Conservation (phyloP, 1,140 invertebrate genomes). For the Penaeus chinensis region DNA sequence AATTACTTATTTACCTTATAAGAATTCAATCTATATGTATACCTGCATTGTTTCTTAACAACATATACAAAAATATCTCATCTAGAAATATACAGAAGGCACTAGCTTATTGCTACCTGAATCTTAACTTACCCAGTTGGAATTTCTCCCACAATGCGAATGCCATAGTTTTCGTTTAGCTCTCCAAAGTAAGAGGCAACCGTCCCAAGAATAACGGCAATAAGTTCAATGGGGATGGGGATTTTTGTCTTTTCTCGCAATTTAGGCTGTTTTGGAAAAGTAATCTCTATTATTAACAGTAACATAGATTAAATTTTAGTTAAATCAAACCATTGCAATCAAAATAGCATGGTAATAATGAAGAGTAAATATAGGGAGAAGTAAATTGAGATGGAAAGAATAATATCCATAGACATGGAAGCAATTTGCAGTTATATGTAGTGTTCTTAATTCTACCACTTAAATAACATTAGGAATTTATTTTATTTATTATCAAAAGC, state of each 20-base stretch:
- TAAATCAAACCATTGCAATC: too few species aligned
- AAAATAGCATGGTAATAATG: not conserved
- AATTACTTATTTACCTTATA: too few species aligned
- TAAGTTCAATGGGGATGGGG: constrained; percentile 88
- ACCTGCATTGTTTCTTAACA: not conserved
- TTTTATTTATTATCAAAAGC: not conserved
- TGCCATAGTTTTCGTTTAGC: constrained; percentile 73
- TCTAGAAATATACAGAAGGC: not conserved
- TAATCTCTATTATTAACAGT: not conserved
- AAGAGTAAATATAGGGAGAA: too few species aligned
- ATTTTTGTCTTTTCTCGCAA: constrained; percentile 76
- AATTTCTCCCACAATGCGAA: constrained; percentile 80
- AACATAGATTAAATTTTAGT: not conserved
- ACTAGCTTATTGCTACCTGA: not conserved
- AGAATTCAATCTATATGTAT: not conserved
- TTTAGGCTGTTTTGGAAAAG: constrained; percentile 49
- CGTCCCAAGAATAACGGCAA: constrained; percentile 84
- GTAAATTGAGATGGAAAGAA: not conserved
- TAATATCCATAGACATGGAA: not conserved
- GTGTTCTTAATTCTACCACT: not conserved
- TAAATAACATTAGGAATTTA: not conserved
- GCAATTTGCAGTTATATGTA: not conserved
- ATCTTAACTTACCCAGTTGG: constrained; percentile 78
- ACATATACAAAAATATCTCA: not conserved
- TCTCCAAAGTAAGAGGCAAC: constrained; percentile 76